phyloP scores from a whole-genome alignment of 2,888 invertebrate genomes.

The Dynastes grantii region DNA sequence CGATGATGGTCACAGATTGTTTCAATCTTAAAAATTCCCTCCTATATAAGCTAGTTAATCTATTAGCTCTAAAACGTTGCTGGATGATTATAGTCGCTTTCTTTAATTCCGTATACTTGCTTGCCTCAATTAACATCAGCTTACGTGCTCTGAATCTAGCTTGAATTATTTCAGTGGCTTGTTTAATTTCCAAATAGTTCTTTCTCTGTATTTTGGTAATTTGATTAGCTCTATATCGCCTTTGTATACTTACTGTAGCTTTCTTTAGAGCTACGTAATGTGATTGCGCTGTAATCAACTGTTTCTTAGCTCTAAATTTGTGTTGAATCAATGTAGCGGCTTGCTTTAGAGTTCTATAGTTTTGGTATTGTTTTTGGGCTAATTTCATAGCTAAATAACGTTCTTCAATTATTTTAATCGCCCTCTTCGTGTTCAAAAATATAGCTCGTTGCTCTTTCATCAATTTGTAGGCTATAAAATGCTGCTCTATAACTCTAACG shows the following conservation, averaged over 20 bases:
- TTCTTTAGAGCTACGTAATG: constrained; percentile 63
- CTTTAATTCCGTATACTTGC: constrained; percentile 57
- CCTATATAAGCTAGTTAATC: background rate
- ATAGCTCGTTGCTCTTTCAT: constrained; percentile 26
- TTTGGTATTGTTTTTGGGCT: constrained; percentile 63
- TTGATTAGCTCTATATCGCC: constrained; percentile 65
- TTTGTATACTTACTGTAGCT: constrained; percentile 64
- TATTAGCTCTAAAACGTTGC: constrained; percentile 34
- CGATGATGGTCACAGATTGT: constrained; percentile 66
- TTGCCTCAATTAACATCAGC: constrained; percentile 57
- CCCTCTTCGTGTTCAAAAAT: constrained; percentile 59
- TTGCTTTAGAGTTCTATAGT: constrained; percentile 61
- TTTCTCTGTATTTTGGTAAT: constrained; percentile 8
- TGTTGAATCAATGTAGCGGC: constrained; percentile 54
- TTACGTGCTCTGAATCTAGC: constrained; percentile 63
- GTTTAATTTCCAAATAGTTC: constrained; percentile 48
- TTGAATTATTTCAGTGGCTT: constrained; percentile 56
- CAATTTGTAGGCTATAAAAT: constrained; percentile 52
- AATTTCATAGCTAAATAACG: constrained; percentile 70
- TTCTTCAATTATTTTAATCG: constrained; percentile 71
- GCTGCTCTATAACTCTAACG: constrained; percentile 4
- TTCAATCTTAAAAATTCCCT: constrained; percentile 17
- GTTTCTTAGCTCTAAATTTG: constrained; percentile 65
- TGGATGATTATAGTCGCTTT: constrained; percentile 52
- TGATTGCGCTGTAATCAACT: constrained; percentile 59